A percentile compares a stretch with the other conserved stretches of the same genome.
These are phyloP conservation scores for Pionites leucogaster DNA, from an alignment of 2,113 vertebrate genomes.

Conservation along the genomic window DNA sequence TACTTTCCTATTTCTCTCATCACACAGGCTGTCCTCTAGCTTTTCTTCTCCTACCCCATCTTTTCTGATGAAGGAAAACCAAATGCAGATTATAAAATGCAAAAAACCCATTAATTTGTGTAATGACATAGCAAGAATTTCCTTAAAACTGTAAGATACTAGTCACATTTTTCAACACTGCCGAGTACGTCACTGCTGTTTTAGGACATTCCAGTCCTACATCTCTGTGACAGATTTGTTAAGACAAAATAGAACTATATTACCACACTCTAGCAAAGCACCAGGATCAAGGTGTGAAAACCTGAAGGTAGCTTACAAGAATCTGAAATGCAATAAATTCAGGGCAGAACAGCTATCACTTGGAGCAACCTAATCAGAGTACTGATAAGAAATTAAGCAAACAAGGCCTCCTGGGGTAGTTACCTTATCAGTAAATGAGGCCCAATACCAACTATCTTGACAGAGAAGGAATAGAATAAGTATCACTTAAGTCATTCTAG, in stretches of 20 bases:
- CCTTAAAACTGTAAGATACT: background rate
- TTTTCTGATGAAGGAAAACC: background rate
- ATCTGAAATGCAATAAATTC: background rate
- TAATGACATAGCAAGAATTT: background rate
- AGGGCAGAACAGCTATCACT: background rate
- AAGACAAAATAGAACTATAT: background rate
- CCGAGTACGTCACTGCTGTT: fast-evolving
- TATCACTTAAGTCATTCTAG: background rate
- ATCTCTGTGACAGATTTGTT: background rate
- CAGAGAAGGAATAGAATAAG: background rate
- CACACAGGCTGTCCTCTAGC: background rate
- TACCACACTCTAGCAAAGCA: background rate
- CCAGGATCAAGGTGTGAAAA: background rate
- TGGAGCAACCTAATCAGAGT: background rate
- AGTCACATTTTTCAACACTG: background rate
- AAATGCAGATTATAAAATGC: background rate
- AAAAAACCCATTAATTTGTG: fast-evolving
- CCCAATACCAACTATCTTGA: background rate
- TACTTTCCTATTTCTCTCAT: background rate
- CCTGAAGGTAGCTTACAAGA: background rate
- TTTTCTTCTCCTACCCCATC: background rate
- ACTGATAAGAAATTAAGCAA: background rate
- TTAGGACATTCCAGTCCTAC: background rate
- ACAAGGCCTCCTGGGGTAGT: background rate
- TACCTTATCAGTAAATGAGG: background rate